Base-by-base conservation (phyloP, 2,113 vertebrate genomes). In the Rousettus leschenaultii region DNA sequence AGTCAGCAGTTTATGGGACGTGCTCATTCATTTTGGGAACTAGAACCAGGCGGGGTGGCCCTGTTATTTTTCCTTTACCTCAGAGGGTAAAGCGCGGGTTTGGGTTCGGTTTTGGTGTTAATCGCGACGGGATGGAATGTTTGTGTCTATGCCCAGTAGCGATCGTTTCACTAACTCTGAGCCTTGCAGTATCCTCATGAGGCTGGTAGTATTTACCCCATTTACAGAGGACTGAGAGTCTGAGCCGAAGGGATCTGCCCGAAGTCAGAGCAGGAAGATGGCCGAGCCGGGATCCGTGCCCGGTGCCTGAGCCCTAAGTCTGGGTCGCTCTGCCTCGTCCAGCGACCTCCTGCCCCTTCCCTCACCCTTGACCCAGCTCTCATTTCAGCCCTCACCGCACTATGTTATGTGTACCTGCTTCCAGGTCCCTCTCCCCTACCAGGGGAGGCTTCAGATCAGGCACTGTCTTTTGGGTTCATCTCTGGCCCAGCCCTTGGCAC, bases 71-170 rank as follows among this genome's bases (percentile, higher is more conserved):
- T 16, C 78, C 35, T 75, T 40, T 89, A 33, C 77, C 26, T 6
- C 51, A 48, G 38, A 33, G n/a, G 51, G 35, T 28, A 7, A 12
- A 35, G n/a, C 11, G 1, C 22, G 24, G 38, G 22, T 38, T 61
- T 43, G 73, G 21, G 7, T 61, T 57, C 14, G 15, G 22, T 16
- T 16, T 26, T 14, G 15, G 30, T 40, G 11, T 33, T 19, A 0
- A 3, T 48, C n/a, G 0, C 16, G 0, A 7, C 1, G 2, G 55
- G 35, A 3, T 13, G 24, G 16, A 33, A 7, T 2, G 2, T 15
- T 13, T 1, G 0, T 6, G 14, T 68, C 0, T 16, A 7, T 10
- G 77, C n/a, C 53, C 10, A 5, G 18, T 1, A 22, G 11, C 0
- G 1, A 3, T 0, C 0, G 26, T 70, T 45, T 83, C 9, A 2